These are phyloP conservation scores for Cerastis leucographa DNA, from an alignment of 2,888 invertebrate genomes.

Conservation along the genomic window DNA sequence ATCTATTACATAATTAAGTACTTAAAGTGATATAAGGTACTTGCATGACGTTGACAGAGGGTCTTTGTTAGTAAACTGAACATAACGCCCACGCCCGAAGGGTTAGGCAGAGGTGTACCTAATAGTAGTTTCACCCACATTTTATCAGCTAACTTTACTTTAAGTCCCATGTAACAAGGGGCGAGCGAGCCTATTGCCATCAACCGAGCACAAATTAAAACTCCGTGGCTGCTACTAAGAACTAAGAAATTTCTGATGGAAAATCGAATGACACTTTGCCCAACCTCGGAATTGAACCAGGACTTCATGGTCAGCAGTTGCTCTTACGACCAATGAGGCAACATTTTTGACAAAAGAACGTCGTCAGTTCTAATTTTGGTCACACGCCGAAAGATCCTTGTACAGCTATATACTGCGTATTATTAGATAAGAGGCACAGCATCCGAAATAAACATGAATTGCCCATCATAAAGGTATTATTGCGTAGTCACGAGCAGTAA, in stretches of 20 bases:
- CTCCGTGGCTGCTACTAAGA: background rate
- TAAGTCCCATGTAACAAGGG: background rate
- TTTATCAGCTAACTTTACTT: background rate
- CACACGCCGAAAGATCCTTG: background rate
- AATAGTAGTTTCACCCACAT: background rate
- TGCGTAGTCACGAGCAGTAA: slow-evolving; percentile 3
- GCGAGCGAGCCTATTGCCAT: background rate
- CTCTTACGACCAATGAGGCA: background rate
- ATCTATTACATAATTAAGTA: slow-evolving; percentile 16
- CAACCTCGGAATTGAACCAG: background rate
- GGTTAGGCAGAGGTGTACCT: background rate
- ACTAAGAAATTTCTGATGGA: background rate
- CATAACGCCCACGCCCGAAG: background rate
- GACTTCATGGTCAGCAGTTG: background rate
- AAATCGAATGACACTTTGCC: background rate
- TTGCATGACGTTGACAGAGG: background rate
- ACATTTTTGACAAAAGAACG: background rate
- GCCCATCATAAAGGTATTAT: slow-evolving; percentile 21
- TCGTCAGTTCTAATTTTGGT: background rate
- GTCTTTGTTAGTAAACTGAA: background rate
- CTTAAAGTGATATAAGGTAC: background rate
- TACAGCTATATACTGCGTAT: background rate
- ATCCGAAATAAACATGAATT: slow-evolving; percentile 19
- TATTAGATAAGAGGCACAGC: background rate
- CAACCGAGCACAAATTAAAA: background rate